These are phyloP conservation scores for Griposia aprilina DNA, from an alignment of 2,888 invertebrate genomes.

Conservation along the genomic window DNA sequence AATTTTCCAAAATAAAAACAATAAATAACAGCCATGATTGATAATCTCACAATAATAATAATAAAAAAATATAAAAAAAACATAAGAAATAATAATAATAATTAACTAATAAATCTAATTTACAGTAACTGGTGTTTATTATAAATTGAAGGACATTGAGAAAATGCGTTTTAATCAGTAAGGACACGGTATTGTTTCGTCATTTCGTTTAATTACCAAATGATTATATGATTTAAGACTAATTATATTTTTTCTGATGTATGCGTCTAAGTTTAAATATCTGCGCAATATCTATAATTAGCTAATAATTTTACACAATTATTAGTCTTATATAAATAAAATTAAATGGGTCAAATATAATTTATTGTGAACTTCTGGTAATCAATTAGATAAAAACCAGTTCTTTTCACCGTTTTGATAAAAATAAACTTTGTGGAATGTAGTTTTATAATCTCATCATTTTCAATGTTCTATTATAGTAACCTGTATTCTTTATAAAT, in stretches of 20 bases:
- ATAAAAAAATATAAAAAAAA: conserved; percentile 18
- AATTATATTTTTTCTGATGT: conserved; percentile 38
- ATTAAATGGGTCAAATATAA: conserved; percentile 9
- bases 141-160: conserved; percentile 26
- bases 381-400: not conserved
- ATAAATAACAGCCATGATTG: conserved; percentile 75
- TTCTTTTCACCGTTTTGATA: not conserved
- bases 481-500: not conserved
- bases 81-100: conserved; percentile 28
- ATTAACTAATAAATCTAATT: conserved; percentile 54
- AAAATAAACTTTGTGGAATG: conserved; percentile 7
- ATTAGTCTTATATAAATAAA: not conserved
- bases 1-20: conserved; percentile 61
- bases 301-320: not conserved
- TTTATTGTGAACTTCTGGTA: not conserved
- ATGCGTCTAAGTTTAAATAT: conserved; percentile 1
- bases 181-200: conserved; percentile 26
- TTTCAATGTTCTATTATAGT: no score
- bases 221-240: conserved; percentile 22
- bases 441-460: conserved; percentile 36
- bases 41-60: conserved; percentile 74
- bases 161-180: conserved; percentile 35
- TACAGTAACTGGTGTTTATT: conserved; percentile 59
- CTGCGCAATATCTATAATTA: conserved; percentile 3
- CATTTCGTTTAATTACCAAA: conserved; percentile 32